Base-by-base conservation (phyloP, 2,888 invertebrate species). In the Harpagoxenus sublaevis region DNA sequence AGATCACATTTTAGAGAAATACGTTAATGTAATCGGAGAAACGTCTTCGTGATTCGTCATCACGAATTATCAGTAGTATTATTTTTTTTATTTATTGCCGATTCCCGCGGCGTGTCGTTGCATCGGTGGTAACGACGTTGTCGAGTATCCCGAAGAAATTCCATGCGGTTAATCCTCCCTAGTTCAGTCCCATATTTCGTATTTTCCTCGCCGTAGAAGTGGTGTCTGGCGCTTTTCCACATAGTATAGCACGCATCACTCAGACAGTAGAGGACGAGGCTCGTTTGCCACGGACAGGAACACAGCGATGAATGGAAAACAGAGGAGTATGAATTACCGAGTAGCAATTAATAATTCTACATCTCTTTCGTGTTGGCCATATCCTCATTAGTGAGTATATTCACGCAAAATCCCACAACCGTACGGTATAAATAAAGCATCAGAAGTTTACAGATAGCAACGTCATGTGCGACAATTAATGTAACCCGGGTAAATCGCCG, bases 111-210 rank as follows among this genome's bases (percentile, higher is more conserved):
- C 85, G 91, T 88, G 84, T 89, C 87, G 89, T 87, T 89, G 87
- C 87, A 87, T 88, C 83, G 88, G 84, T 90, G 85, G 86, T 87
- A 90, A 88, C 85, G 83, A 89, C 84, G 84, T 85, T 89, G 89
- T 79, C 84, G 87, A 83, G 86, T 87, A 88, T 86, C 81, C 90
- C 91, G 89, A 92, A 89, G 89, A 91, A 92, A 89, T 90, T 92
- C 93, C 93, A 93, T 93, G 93, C 93, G 88, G 92, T 93, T 93
- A 93, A 92, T 93, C 90, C 87, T 91, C 71, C 23, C 23, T 23
- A 45, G 53, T 66, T 89, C 88, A 89, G 89, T 86, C 88, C 87
- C 88, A 87, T 86, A 88, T 86, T 89, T 85, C 82, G 53, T 84
- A 82, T 77, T 79, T 81, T 42, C 81, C 78, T 84, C 84, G 71